Percentiles rank a stretch among this genome's conserved stretches.
Evolutionary conservation across 2,113 vertebrate genomes (phyloP).

Genomic region (Ivindomyrus marchei): DNA sequence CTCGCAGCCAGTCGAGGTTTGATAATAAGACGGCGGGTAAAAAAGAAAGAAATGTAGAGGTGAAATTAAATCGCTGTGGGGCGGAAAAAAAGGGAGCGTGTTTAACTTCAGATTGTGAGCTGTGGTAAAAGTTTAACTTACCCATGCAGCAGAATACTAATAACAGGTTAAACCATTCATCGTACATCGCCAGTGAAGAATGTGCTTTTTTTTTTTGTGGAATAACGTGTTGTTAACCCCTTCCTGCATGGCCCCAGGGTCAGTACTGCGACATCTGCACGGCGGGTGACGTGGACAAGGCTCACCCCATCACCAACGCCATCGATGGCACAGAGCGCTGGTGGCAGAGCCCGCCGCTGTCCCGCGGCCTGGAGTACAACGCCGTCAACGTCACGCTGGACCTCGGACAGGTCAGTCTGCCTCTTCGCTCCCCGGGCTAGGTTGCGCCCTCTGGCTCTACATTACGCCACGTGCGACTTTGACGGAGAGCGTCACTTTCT

Average conservation of each 20-base stretch:
- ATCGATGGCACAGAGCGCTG: conserved; percentile 94
- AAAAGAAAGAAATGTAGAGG: background rate
- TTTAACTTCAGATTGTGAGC: background rate
- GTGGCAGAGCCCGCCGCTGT: conserved; percentile 98
- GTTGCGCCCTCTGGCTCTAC: no score
- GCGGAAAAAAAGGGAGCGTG: background rate
- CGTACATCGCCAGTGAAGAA: background rate
- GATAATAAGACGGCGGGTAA: background rate
- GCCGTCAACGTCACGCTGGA: conserved; percentile 92
- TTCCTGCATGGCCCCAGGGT: conserved; percentile 59
- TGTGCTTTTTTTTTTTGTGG: background rate
- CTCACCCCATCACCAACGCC: conserved; percentile 86
- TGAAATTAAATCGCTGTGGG: background rate
- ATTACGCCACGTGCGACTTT: background rate
- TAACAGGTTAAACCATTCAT: background rate
- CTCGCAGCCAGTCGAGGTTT: conserved; percentile 15
- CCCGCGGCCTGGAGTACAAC: conserved; percentile 82
- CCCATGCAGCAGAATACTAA: background rate
- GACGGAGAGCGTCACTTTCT: background rate
- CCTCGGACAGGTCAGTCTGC: conserved; percentile 80
- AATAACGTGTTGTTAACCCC: background rate
- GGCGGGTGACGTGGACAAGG: conserved; percentile 70
- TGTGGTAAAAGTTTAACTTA: background rate
- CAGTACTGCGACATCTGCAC: conserved; percentile 94
- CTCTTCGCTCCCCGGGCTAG: background rate